Base-by-base conservation (phyloP, 1,140 invertebrate species). In the Drosophila sproati region DNA sequence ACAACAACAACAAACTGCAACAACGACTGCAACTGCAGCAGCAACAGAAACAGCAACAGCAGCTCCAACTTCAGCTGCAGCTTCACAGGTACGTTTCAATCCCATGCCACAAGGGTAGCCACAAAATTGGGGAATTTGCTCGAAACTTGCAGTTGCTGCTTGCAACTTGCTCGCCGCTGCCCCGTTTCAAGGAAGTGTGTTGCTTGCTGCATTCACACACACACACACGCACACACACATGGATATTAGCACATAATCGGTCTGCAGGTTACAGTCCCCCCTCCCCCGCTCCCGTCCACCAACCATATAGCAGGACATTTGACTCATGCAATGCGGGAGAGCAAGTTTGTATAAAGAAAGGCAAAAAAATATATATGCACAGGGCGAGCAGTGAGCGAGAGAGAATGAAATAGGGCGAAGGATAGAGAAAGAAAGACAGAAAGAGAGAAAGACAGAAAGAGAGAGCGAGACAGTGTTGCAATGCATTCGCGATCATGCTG, bases 291-390 rank as follows among this genome's bases (percentile, higher is more conserved):
- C 3, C 2, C 5, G 3, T 47, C 20, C 20, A 20, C 20, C 20
- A 20, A 20, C 20, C 20, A 20, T 20, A 45, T 20, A 71, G 74
- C 73, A 89, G 85, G 80, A 89, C 75, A 89, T 83, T 89, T 89
- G 70, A 76, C 56, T 78, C 72, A 41, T 60, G 62, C 70, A 47
- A 59, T 64, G 4, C 51, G 39, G 64, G 34, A 69, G 67, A 62
- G 67, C 66, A 52, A 63, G 55, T 41, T 57, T 34, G 55, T 41
- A 51, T 34, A 31, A 3, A 32, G 55, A 12, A 20, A 56, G 35
- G 12, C 3, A 35, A 47, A 47, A 6, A 48, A 20, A 12, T 20
- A 20, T 20, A 20, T 20, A 20, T 20, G 20, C 20, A 20, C 20
- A 20, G 20, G 20, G 20, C 20, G 28, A 35, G 4, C 12, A 39